Base-by-base conservation (phyloP, 1,140 invertebrate genomes). In the Teleogryllus occipitalis region DNA sequence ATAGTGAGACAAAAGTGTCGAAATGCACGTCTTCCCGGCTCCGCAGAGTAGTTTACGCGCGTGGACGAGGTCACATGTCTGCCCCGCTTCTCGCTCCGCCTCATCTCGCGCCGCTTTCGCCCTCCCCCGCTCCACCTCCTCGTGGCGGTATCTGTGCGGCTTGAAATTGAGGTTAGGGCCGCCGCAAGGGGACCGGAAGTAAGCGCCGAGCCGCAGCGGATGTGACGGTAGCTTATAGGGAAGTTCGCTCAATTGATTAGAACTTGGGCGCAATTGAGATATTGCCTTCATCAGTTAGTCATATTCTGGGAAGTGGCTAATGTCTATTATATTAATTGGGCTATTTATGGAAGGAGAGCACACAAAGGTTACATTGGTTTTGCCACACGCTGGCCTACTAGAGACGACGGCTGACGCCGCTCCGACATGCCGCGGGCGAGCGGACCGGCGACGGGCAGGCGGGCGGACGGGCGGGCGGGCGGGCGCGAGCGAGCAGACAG, bases 171-270 rank as follows among this genome's bases (percentile, higher is more conserved):
- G 54, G 54, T 65, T 65, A 65, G 54, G 54, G 54, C 54, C 54
- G 54, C 54, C 54, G 54, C 54, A 14, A 65, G 54, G 18, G 54
- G 54, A 65, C 54, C 54, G 54, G 54, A 65, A 65, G 54, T 65
- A 65, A 65, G 54, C 54, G 54, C 18, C 54, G 54, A 65, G 54
- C 10, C 54, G 54, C 18, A 65, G 54, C 54, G 54, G 54, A 65
- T 65, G 54, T 65, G 54, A 65, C 54, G 54, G 54, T 65, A 65
- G 54, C 54, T 65, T 65, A 65, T 65, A 65, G 54, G 54, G 54
- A 65, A 65, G 54, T 65, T 65, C 54, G 54, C 54, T 65, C 54
- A 65, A 65, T 65, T 65, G 54, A 65, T 65, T 65, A 65, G 54
- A 65, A 65, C 54, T 65, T 65, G 54, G 54, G 54, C 54, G 54